These are phyloP conservation scores for Microcebus ravelobensis DNA, from an alignment of 2,113 vertebrate species.

Conservation along the genomic window DNA sequence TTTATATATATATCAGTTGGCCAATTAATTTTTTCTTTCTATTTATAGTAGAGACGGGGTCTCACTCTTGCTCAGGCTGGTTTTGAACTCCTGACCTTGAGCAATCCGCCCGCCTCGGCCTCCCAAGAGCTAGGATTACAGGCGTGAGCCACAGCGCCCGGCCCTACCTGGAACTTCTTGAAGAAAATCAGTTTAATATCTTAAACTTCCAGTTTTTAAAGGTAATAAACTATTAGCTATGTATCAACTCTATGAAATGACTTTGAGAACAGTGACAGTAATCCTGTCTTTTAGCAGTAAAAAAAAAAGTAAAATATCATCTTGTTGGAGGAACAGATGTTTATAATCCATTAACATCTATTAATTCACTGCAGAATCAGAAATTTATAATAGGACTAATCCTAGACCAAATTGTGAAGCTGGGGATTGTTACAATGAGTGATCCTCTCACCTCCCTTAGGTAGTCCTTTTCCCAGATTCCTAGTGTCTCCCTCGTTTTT, in stretches of 20 bases:
- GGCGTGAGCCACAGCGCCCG: no score
- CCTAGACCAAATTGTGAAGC: not conserved
- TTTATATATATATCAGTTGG: no score
- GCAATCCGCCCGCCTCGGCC: no score
- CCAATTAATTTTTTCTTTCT: no score
- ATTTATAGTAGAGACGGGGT: no score
- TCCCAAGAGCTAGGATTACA: no score
- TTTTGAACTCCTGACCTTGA: no score
- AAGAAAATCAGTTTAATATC: not conserved
- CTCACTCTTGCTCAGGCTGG: no score
- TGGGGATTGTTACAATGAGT: not conserved
- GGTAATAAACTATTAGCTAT: constrained; percentile 4
- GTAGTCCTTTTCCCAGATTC: not conserved
- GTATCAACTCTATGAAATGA: not conserved
- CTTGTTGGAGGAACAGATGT: constrained; percentile 38
- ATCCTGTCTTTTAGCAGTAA: not conserved
- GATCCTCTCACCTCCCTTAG: not conserved
- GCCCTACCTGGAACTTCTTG: not conserved
- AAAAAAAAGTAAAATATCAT: not conserved
- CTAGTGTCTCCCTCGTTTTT: not conserved
- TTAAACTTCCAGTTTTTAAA: constrained; percentile 7
- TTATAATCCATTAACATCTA: constrained; percentile 37
- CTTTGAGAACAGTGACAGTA: not conserved
- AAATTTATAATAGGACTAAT: constrained; percentile 25
- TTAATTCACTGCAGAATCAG: constrained; percentile 31